Evolutionary conservation across 2,797 vertebrate species (phyloP).

Genomic region (Streptopelia turtur): DNA sequence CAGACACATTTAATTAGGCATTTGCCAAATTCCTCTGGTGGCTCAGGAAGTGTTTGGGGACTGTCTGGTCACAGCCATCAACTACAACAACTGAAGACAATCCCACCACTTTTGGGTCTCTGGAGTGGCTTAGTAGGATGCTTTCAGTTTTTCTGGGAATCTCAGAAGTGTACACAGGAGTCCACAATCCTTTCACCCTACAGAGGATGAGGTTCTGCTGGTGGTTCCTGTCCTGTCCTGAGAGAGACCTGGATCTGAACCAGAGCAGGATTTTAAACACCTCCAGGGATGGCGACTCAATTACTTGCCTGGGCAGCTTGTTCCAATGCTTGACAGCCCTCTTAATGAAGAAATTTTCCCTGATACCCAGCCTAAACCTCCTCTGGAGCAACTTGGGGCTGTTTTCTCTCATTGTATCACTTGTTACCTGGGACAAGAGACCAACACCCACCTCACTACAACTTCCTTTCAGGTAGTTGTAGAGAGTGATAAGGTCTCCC

Average conservation of each 20-base stretch:
- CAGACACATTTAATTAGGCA: background rate
- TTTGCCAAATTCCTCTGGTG: background rate
- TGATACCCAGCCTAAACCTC: too few species aligned
- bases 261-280: background rate
- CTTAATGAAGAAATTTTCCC: too few species aligned
- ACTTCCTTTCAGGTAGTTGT: too few species aligned
- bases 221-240: background rate
- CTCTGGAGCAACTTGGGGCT: too few species aligned
- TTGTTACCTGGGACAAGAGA: too few species aligned
- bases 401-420: too few species aligned
- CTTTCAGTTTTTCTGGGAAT: background rate
- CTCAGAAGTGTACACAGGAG: background rate
- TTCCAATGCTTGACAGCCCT: too few species aligned
- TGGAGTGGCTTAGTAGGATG: fast-evolving
- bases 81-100: background rate
- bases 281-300: too few species aligned
- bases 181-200: background rate
- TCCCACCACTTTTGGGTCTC: background rate
- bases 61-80: background rate
- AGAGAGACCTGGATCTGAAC: background rate
- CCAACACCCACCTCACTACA: too few species aligned
- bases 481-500: too few species aligned
- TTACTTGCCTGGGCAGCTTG: too few species aligned
- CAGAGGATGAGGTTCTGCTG: fast-evolving
- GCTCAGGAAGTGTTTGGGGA: background rate